These are phyloP conservation scores for Tupiocoris notatus DNA, from an alignment of 2,888 invertebrate genomes.

Conservation along the genomic window DNA sequence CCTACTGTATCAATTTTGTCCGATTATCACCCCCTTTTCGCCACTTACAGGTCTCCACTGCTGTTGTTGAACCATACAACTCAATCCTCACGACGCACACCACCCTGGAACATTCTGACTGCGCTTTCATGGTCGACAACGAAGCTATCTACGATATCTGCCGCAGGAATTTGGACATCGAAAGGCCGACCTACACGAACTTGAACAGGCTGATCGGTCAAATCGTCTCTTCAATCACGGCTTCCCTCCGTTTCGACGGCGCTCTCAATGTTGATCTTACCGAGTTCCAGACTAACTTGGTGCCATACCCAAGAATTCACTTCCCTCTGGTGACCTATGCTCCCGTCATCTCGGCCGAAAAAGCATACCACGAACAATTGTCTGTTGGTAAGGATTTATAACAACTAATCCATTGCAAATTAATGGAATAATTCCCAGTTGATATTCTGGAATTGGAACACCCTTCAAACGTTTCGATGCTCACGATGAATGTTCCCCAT, in stretches of 20 bases:
- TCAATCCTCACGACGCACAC: constrained; percentile 63
- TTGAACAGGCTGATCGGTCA: constrained; percentile 70
- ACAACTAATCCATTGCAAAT: too few species aligned
- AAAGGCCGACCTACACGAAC: constrained; percentile 63
- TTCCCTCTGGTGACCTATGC: constrained; percentile 63
- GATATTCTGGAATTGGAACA: too few species aligned
- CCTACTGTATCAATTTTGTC: background rate
- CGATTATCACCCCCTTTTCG: constrained; percentile 29
- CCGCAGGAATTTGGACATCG: constrained; percentile 61
- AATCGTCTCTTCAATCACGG: constrained; percentile 78
- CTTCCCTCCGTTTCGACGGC: constrained; percentile 61
- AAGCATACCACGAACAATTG: constrained; percentile 59
- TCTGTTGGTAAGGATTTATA: constrained; percentile 53
- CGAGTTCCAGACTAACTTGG: constrained; percentile 63
- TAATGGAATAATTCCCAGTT: background rate
- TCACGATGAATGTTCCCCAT: too few species aligned
- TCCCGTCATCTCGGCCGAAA: constrained; percentile 59
- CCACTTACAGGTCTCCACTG: constrained; percentile 50
- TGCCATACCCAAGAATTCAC: constrained; percentile 66
- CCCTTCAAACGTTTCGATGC: too few species aligned
- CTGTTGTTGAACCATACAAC: constrained; percentile 61
- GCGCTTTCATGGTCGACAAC: constrained; percentile 63
- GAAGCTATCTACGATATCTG: constrained; percentile 61
- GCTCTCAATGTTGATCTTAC: constrained; percentile 64
- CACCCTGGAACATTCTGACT: constrained; percentile 64